A percentile compares a stretch with the other conserved stretches of the same genome.
Conservation (phyloP, 2,113 vertebrate species). For the Gulo gulo region DNA sequence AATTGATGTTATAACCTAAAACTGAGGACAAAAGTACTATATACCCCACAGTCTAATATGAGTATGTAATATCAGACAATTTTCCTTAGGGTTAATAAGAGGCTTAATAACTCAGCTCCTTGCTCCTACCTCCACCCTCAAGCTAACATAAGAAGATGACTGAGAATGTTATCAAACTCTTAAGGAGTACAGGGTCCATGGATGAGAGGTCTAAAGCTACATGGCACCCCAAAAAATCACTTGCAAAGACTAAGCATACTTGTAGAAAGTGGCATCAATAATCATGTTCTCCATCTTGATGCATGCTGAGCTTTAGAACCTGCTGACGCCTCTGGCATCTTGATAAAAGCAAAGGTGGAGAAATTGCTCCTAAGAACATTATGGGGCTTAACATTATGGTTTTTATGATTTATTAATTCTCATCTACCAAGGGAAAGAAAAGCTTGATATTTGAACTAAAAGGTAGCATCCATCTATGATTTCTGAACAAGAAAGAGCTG, state of each 20-base stretch:
- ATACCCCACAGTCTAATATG: background rate
- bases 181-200: background rate
- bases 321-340: background rate
- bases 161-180: background rate
- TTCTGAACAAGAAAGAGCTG: background rate
- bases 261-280: background rate
- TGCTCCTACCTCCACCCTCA: background rate
- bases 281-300: background rate
- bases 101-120: background rate
- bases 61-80: background rate
- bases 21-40: background rate
- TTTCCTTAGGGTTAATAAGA: constrained; percentile 7
- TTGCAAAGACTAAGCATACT: background rate
- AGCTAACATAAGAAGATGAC: background rate
- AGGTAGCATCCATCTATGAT: background rate
- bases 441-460: background rate
- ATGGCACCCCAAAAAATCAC: background rate
- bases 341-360: background rate
- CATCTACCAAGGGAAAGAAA: background rate
- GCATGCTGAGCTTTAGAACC: background rate
- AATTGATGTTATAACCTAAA: background rate
- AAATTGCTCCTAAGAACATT: background rate
- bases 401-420: background rate
- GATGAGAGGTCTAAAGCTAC: background rate
- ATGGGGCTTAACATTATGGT: background rate